These are phyloP conservation scores for Coelinius sp. DNA, from an alignment of 2,888 invertebrate genomes.

Conservation along the genomic window DNA sequence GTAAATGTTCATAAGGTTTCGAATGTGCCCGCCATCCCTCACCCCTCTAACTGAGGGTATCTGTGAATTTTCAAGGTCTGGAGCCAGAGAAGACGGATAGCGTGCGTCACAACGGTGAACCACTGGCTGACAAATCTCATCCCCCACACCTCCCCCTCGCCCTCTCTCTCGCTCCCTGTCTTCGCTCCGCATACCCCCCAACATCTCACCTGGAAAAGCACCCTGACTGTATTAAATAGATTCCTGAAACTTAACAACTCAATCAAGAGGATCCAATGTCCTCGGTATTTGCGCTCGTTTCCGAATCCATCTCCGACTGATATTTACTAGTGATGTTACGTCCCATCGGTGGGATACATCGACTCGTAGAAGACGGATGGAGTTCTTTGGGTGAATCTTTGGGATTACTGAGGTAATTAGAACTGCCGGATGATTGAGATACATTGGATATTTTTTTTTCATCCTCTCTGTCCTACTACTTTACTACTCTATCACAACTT, in stretches of 20 bases:
- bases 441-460: too few species aligned
- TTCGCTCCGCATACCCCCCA: background rate
- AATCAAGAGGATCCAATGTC: background rate
- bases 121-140: conserved; percentile 50
- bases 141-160: conserved; percentile 14
- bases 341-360: background rate
- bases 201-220: conserved; percentile 41
- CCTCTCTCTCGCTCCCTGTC: conserved; percentile 1
- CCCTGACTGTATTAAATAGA: conserved; percentile 55
- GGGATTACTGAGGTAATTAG: background rate
- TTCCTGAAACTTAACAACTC: conserved; percentile 53
- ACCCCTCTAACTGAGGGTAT: background rate
- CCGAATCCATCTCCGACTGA: conserved; percentile 35
- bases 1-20: too few species aligned
- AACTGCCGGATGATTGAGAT: background rate
- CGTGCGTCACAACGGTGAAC: conserved; percentile 52
- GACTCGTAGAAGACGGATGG: background rate
- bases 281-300: conserved; percentile 38
- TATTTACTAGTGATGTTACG: conserved; percentile 33
- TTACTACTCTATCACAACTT: too few species aligned
- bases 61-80: conserved; percentile 15
- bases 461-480: too few species aligned
- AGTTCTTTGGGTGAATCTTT: background rate
- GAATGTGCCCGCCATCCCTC: conserved; percentile 32
- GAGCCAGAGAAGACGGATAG: conserved; percentile 41